phyloP scores from a whole-genome alignment of 2,888 invertebrate genomes.

The Idaea straminata region DNA sequence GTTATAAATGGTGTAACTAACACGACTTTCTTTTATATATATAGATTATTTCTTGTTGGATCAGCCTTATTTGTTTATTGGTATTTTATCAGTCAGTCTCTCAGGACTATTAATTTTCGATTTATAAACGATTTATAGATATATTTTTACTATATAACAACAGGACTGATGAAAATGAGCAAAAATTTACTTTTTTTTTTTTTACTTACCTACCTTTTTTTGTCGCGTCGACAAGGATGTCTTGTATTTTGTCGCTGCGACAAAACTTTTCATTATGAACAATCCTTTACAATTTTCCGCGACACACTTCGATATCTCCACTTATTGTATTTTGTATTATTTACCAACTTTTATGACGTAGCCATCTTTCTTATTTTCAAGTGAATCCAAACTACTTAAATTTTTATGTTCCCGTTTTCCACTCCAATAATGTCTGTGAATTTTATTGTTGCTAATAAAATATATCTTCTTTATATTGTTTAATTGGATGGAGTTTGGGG shows the following conservation, averaged over 20 bases:
- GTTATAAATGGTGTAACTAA: too few species aligned
- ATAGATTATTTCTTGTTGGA: too few species aligned
- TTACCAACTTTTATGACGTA: slow-evolving; percentile 74
- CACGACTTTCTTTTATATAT: too few species aligned
- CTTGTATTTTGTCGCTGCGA: neutral
- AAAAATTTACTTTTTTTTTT: too few species aligned
- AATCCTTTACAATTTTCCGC: slow-evolving; percentile 34
- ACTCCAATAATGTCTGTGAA: slow-evolving; percentile 60
- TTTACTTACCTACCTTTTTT: neutral
- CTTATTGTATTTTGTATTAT: slow-evolving; percentile 80
- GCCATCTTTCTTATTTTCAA: slow-evolving; percentile 71
- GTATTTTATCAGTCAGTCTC: too few species aligned
- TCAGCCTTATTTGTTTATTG: too few species aligned
- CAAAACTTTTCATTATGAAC: neutral
- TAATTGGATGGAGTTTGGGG: slow-evolving; percentile 52
- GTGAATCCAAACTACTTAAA: slow-evolving; percentile 76
- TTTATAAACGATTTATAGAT: too few species aligned
- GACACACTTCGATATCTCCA: slow-evolving; percentile 67
- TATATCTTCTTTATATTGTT: slow-evolving; percentile 45
- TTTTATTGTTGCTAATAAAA: slow-evolving; percentile 66
- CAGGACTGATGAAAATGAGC: too few species aligned
- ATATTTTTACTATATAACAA: too few species aligned
- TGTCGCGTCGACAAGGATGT: neutral
- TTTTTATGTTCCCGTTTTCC: slow-evolving; percentile 72
- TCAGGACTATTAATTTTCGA: too few species aligned